phyloP scores from a whole-genome alignment of 2,113 vertebrate genomes.

The Peromyscus leucopus region DNA sequence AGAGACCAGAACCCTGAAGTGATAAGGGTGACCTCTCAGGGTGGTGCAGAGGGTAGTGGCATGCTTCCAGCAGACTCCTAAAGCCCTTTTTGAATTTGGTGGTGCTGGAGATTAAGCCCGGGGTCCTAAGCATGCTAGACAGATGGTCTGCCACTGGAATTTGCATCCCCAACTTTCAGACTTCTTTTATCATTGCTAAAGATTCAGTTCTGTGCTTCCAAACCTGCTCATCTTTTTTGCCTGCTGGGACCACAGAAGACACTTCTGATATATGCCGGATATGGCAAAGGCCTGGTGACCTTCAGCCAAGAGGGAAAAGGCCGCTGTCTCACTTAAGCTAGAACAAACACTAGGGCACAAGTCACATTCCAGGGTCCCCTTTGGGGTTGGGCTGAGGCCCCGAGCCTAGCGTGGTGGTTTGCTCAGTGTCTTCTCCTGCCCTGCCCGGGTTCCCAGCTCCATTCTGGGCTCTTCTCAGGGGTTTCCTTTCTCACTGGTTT shows the following conservation, averaged over 20 bases:
- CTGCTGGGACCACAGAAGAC: background rate
- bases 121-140: background rate
- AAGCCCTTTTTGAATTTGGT: background rate
- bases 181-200: background rate
- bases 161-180: background rate
- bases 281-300: background rate
- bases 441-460: background rate
- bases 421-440: background rate
- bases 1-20: background rate
- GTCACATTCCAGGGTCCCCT: background rate
- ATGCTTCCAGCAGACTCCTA: background rate
- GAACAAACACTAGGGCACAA: background rate
- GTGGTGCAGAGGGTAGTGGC: background rate
- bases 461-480: background rate
- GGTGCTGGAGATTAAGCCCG: background rate
- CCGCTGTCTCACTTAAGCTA: background rate
- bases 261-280: fast-evolving
- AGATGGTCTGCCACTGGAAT: background rate
- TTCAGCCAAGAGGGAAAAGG: background rate
- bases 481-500: background rate
- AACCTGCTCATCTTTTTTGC: background rate
- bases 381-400: background rate
- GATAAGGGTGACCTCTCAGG: background rate
- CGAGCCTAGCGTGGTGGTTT: background rate
- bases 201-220: background rate